A percentile compares a stretch with the other conserved stretches of the same genome.
Conservation (phyloP, 2,888 invertebrate species). For the Troides helena region DNA sequence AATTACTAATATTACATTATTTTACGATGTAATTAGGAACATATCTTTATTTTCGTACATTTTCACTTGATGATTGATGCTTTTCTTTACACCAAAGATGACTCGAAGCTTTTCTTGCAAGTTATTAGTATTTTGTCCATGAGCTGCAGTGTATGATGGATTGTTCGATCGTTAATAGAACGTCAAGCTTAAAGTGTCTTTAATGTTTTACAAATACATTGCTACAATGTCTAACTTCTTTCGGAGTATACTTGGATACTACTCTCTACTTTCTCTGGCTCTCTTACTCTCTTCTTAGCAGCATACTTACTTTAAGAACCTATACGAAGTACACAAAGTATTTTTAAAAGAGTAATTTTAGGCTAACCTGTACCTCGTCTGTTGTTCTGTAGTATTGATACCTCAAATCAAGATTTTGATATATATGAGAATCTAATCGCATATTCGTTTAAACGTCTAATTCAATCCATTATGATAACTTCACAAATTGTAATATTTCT, state of each 20-base stretch:
- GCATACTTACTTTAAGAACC: too few relatives aligned
- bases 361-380: too few relatives aligned
- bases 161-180: background rate
- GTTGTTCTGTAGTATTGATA: too few relatives aligned
- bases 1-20: background rate
- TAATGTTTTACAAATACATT: background rate
- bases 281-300: too few relatives aligned
- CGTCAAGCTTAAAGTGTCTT: background rate
- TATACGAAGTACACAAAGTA: too few relatives aligned
- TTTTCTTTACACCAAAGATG: conserved; percentile 5
- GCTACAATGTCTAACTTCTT: background rate
- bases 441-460: too few relatives aligned
- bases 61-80: conserved; percentile 9
- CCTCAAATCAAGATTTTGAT: too few relatives aligned
- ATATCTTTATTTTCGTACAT: conserved; percentile 9
- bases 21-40: background rate
- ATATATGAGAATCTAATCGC: too few relatives aligned
- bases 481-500: too few relatives aligned
- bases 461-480: too few relatives aligned
- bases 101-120: conserved; percentile 10
- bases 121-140: conserved; percentile 16
- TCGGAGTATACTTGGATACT: background rate
- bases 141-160: conserved; percentile 9
- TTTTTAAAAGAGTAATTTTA: too few relatives aligned
- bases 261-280: too few relatives aligned